Evolutionary conservation across 2,797 vertebrate species (phyloP).

Genomic region (Petrocephalus sullivani): DNA sequence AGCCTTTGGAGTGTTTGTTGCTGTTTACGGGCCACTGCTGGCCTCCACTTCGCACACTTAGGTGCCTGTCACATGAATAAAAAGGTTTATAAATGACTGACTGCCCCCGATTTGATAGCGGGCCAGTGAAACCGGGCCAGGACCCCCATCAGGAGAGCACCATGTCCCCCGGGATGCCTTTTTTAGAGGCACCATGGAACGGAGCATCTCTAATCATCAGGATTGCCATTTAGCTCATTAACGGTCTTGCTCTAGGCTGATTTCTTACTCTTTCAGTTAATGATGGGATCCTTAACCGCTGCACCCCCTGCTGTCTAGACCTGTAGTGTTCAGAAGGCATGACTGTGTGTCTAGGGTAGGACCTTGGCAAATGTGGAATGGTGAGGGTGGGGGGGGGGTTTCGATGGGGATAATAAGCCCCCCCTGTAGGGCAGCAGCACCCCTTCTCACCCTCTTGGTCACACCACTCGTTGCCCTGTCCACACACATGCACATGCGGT

Average conservation of each 20-base stretch:
- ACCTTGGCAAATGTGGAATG: background rate
- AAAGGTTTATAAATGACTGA: background rate
- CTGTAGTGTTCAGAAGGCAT: background rate
- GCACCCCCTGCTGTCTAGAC: background rate
- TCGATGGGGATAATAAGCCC: background rate
- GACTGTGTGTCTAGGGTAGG: background rate
- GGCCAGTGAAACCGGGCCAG: background rate
- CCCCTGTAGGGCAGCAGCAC: background rate
- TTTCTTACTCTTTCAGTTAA: background rate
- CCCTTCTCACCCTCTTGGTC: background rate
- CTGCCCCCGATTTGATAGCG: background rate
- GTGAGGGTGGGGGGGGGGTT: background rate
- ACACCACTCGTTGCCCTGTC: background rate
- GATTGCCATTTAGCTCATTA: background rate
- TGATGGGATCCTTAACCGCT: background rate
- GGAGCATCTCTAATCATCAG: background rate
- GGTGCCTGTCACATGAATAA: background rate
- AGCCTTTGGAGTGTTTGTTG: background rate
- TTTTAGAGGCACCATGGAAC: background rate
- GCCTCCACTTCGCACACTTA: background rate
- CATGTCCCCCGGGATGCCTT: background rate
- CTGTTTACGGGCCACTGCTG: background rate
- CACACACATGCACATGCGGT: conserved; percentile 9
- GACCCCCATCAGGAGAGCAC: background rate
- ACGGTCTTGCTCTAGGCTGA: background rate